phyloP scores from a whole-genome alignment of 37 sponge, comb jelly and placozoan species.

The Eunapius fragilis region DNA sequence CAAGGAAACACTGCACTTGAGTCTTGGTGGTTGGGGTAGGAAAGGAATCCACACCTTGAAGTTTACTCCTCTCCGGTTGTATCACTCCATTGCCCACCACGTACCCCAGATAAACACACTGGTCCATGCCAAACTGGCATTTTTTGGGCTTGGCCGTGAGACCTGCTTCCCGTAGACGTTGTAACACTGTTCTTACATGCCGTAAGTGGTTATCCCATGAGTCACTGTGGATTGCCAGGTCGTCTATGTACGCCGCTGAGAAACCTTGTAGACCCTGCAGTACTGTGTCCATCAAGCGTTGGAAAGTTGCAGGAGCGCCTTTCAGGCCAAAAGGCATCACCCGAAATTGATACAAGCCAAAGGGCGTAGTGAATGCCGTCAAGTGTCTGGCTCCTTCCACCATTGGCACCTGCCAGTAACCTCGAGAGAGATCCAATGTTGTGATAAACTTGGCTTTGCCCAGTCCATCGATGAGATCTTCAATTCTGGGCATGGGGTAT shows the following conservation, averaged over 20 bases:
- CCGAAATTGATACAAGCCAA: constrained; percentile 52
- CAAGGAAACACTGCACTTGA: constrained; percentile 46
- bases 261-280: constrained; percentile 8
- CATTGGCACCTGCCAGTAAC: background rate
- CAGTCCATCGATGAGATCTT: background rate
- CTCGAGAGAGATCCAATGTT: background rate
- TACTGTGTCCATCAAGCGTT: constrained; percentile 46
- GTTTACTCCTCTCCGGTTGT: too few relatives aligned
- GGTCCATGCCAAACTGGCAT: constrained; percentile 38
- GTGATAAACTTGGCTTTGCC: background rate
- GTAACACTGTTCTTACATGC: constrained; percentile 22
- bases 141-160: constrained; percentile 29
- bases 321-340: constrained; percentile 72
- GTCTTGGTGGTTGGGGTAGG: constrained; percentile 36
- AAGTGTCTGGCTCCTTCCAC: too few relatives aligned
- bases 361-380: constrained; percentile 50
- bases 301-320: constrained; percentile 64
- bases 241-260: constrained; percentile 36
- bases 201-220: constrained; percentile 29
- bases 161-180: constrained; percentile 12
- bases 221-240: constrained; percentile 31
- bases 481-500: too few relatives aligned
- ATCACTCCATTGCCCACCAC: constrained; percentile 23
- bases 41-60: constrained; percentile 25
- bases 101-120: constrained; percentile 37